phyloP scores from a whole-genome alignment of 30 jellyfish, hydroid and myxozoan genomes.

The Rhopilema esculentum region DNA sequence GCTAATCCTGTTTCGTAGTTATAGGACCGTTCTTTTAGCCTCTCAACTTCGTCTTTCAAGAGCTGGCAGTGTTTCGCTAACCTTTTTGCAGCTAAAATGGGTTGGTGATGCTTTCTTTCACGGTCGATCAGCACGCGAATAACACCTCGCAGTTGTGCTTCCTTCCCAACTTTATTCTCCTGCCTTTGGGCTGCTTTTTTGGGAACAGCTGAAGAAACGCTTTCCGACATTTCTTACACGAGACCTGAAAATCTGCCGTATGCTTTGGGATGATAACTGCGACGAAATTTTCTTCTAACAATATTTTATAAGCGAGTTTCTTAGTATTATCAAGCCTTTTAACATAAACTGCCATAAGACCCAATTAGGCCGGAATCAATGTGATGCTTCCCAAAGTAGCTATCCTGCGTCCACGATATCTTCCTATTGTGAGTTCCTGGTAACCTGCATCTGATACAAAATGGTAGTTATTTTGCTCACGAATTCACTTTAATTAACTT shows the following conservation, averaged over 20 bases:
- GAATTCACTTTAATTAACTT: too few relatives aligned
- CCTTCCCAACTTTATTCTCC: background rate
- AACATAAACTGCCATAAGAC: slow-evolving; percentile 35
- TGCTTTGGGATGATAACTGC: background rate
- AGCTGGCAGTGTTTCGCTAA: slow-evolving; percentile 44
- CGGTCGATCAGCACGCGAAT: slow-evolving; percentile 36
- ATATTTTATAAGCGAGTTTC: background rate
- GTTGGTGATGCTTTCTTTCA: slow-evolving; percentile 17
- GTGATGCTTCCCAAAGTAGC: too few relatives aligned
- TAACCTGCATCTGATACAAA: too few relatives aligned
- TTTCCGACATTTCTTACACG: slow-evolving; percentile 14
- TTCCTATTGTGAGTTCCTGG: too few relatives aligned
- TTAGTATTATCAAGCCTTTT: background rate
- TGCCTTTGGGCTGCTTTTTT: background rate
- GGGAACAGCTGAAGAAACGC: slow-evolving; percentile 5
- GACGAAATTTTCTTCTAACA: background rate
- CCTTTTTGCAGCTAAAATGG: slow-evolving; percentile 40
- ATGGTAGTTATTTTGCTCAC: too few relatives aligned
- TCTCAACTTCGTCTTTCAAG: slow-evolving; percentile 40
- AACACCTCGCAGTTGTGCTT: slow-evolving; percentile 34
- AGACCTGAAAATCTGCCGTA: slow-evolving; percentile 3
- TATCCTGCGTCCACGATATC: too few relatives aligned
- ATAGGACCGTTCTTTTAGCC: slow-evolving; percentile 20
- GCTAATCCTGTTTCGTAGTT: slow-evolving; percentile 44
- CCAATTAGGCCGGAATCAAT: slow-evolving; percentile 5